Base-by-base conservation (phyloP, 2,888 invertebrate genomes). In the Lithophane semibrunnea region DNA sequence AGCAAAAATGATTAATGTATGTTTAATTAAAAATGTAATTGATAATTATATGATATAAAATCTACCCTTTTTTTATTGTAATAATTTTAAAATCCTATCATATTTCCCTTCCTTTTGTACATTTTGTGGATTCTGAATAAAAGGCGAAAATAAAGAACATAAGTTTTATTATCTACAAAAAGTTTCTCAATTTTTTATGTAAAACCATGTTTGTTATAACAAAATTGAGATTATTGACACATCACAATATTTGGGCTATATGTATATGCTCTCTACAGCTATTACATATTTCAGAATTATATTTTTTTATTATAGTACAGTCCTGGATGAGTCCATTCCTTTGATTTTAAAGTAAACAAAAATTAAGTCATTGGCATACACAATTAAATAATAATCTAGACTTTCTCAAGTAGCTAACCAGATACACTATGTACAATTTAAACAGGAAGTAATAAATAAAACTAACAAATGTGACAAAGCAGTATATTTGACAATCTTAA, bases 11-110 rank as follows among this genome's bases (percentile, higher is more conserved):
- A 92, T 91, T 90, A 93, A 92, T 94, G 93, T 94, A 94, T 94
- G 93, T 93, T 93, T 94, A 94, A 93, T 93, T 94, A 94, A 93
- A 93, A 89, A 94, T 94, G 92, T 95, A 94, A 93, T 93, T 93
- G 93, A 95, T 93, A 94, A 95, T 94, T 94, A 95, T 94, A 94
- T 92, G 92, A 91, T 91, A 88, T 90, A 91, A 91, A 91, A 88
- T 67, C 74, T 74, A 73, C 2, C 21, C 13, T 72, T 73, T 73
- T 78, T 64, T 78, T 86, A 83, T 77, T 89, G 37, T 60, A 54
- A 42, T 66, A 64, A 13, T 72, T 75, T 64, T 70, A 29, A 61
- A 29, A 42, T 72, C 72, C 67, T 67, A n/a, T 75, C n/a, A 44
- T 69, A 8, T 69, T 47, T 56, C 71, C 72, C 69, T 61, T 60